Evolutionary conservation across 1,140 invertebrate species (phyloP).

Genomic region (Cyclargus thomasi): DNA sequence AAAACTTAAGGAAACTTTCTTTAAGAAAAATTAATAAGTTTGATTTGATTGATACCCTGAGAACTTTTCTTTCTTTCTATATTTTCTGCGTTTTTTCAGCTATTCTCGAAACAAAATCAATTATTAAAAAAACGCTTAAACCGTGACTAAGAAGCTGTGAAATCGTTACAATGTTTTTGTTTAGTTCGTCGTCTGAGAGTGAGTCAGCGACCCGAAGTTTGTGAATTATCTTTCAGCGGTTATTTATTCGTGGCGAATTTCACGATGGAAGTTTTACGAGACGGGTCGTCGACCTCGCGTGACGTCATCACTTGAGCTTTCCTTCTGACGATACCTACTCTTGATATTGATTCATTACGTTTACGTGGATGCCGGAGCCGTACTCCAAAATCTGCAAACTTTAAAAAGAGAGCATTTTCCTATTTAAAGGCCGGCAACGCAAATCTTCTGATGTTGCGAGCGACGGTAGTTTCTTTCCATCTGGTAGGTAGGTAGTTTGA

Average conservation of each 20-base stretch:
- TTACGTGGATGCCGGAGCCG: neutral
- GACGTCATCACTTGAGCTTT: constrained; percentile 51
- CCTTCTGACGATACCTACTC: neutral
- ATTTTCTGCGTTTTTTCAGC: too few species aligned
- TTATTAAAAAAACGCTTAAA: neutral
- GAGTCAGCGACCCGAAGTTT: neutral
- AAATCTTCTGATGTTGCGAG: too few species aligned
- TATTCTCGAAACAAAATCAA: neutral
- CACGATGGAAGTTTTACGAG: constrained; percentile 43
- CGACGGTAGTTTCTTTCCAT: too few species aligned
- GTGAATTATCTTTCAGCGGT: constrained; percentile 5
- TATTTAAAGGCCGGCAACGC: too few species aligned
- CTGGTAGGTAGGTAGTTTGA: too few species aligned
- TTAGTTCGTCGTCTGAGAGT: neutral
- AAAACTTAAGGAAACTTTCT: too few species aligned
- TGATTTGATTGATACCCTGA: too few species aligned
- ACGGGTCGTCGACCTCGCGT: constrained; percentile 45
- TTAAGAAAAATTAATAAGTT: too few species aligned
- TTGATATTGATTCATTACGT: neutral
- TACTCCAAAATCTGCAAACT: too few species aligned
- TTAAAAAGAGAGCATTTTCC: too few species aligned
- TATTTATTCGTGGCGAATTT: constrained; percentile 14
- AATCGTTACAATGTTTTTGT: neutral
- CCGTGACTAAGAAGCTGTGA: neutral
- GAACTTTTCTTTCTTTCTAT: too few species aligned